A percentile compares a stretch with the other conserved stretches of the same genome.
These are phyloP conservation scores for Sinohyriopsis cumingii DNA, from an alignment of 2,888 invertebrate genomes.

Conservation along the genomic window DNA sequence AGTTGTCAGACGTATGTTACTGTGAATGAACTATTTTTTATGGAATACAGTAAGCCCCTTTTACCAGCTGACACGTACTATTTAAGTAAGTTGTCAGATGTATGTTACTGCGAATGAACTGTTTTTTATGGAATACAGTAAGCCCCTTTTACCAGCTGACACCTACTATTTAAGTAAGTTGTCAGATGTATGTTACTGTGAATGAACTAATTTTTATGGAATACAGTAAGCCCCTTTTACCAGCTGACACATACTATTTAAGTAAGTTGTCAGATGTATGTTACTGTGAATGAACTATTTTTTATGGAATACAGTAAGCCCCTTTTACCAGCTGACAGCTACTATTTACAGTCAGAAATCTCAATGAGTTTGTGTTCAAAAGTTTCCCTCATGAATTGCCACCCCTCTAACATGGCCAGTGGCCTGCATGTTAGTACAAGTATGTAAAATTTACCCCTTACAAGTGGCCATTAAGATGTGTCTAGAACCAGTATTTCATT, in stretches of 20 bases:
- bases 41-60: background rate
- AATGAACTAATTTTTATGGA: background rate
- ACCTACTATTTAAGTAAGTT: conserved; percentile 61
- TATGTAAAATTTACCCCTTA: no score
- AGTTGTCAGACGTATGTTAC: conserved; percentile 8
- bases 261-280: no score
- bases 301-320: no score
- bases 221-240: background rate
- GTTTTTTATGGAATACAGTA: background rate
- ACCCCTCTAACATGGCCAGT: no score
- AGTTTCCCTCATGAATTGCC: no score
- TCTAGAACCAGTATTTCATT: no score
- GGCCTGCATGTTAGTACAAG: no score
- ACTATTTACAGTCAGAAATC: no score
- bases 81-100: conserved; percentile 62
- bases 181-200: background rate
- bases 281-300: no score
- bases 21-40: background rate
- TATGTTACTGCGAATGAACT: background rate
- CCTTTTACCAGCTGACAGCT: no score
- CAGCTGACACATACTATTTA: background rate
- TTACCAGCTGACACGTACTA: background rate
- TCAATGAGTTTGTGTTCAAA: no score
- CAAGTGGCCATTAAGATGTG: no score
- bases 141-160: background rate